These are phyloP conservation scores for Nemurella pictetii DNA, from an alignment of 2,888 invertebrate genomes.

Conservation along the genomic window DNA sequence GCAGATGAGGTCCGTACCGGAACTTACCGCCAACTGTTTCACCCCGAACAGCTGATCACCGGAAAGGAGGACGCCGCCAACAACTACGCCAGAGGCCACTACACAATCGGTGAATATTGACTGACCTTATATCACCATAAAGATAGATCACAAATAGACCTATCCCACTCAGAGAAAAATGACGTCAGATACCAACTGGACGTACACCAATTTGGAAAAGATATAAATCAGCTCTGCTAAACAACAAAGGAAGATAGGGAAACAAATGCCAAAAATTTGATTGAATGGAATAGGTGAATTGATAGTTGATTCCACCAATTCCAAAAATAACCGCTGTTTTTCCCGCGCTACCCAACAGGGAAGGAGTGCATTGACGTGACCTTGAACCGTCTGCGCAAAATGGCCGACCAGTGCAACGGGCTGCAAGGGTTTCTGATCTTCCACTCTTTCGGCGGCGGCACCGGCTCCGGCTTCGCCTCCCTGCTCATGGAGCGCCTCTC, in stretches of 20 bases:
- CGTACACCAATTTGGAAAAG: too few species aligned
- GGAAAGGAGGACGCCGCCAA: constrained; percentile 63
- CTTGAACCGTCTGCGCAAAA: constrained; percentile 71
- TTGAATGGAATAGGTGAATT: too few species aligned
- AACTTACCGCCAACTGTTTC: constrained; percentile 58
- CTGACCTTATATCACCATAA: background rate
- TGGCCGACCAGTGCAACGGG: constrained; percentile 80
- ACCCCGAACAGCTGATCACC: constrained; percentile 61
- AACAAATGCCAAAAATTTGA: too few species aligned
- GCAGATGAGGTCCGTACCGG: constrained; percentile 54
- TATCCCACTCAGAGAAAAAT: too few species aligned
- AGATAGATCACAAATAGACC: too few species aligned
- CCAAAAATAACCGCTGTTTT: background rate
- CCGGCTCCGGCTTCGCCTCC: constrained; percentile 88
- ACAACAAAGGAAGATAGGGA: too few species aligned
- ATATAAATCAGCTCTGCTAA: too few species aligned
- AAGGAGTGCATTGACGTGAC: constrained; percentile 74
- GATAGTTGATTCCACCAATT: too few species aligned
- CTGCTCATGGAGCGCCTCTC: constrained; percentile 82
- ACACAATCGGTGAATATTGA: constrained; percentile 54
- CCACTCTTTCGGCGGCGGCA: constrained; percentile 85
- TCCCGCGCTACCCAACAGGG: constrained; percentile 26
- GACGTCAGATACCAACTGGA: too few species aligned
- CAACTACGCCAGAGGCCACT: constrained; percentile 62
- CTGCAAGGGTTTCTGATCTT: constrained; percentile 85